Evolutionary conservation across 2,797 vertebrate genomes (phyloP).

Genomic region (Squalus acanthias): DNA sequence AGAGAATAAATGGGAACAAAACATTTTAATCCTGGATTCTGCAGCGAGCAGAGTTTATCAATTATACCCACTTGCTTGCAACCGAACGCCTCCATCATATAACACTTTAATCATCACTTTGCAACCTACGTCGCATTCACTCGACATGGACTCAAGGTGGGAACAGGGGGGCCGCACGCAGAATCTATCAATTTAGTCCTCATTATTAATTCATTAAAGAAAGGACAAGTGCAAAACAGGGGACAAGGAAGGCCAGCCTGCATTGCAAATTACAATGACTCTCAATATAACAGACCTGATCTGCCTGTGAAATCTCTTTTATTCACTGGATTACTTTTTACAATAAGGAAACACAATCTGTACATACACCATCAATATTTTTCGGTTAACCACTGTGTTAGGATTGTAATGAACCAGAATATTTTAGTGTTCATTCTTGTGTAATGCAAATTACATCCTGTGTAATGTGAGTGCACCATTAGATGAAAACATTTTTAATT

Average conservation of each 20-base stretch:
- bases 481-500: not conserved
- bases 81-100: not conserved
- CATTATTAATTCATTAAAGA: constrained; percentile 20
- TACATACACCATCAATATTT: not conserved
- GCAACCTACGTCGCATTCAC: not conserved
- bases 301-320: not conserved
- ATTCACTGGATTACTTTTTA: not conserved
- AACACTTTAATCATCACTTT: not conserved
- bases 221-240: not conserved
- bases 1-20: not conserved
- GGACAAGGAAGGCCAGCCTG: not conserved
- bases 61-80: not conserved
- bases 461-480: not conserved
- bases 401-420: not conserved
- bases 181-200: not conserved
- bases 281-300: not conserved
- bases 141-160: not conserved
- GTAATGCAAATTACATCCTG: not conserved
- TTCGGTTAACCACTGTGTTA: not conserved
- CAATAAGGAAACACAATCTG: not conserved
- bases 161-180: not conserved
- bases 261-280: not conserved
- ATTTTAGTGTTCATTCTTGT: not conserved
- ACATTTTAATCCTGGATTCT: constrained; percentile 2
- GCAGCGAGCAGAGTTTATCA: not conserved